Percentiles rank a stretch among this genome's conserved stretches.
Conservation (phyloP, 2,888 invertebrate species). For the Drosophila tanythrix region DNA sequence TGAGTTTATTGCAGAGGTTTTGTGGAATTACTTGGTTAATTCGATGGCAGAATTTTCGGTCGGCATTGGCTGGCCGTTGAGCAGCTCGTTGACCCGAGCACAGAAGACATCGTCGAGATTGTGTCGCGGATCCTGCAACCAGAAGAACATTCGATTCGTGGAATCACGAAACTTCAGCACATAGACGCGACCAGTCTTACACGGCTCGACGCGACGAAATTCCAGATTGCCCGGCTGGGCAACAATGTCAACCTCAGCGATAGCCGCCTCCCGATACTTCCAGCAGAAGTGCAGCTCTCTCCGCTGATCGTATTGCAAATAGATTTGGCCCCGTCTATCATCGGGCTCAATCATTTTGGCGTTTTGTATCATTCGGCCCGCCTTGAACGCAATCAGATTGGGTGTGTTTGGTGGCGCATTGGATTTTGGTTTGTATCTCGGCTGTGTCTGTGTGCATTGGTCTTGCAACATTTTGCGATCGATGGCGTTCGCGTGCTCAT, state of each 20-base stretch:
- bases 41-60: accelerated
- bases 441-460: not conserved
- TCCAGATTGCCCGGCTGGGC: constrained; percentile 99
- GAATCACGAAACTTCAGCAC: constrained; percentile 97
- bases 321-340: constrained; percentile 97
- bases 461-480: not conserved
- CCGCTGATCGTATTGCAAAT: constrained; percentile 97
- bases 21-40: not conserved
- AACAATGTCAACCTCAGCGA: constrained; percentile 95
- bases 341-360: constrained; percentile 97
- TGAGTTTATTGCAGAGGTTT: not conserved
- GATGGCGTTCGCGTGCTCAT: not conserved
- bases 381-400: constrained; percentile 96
- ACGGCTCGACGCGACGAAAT: constrained; percentile 96
- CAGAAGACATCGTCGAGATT: constrained; percentile 97
- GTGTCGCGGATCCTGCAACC: constrained; percentile 98
- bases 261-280: constrained; percentile 96
- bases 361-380: constrained; percentile 95
- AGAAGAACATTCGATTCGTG: constrained; percentile 96
- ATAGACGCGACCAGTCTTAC: constrained; percentile 97
- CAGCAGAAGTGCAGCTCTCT: constrained; percentile 99
- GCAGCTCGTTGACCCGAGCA: constrained; percentile 95
- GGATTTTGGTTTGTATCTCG: not conserved
- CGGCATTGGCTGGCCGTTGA: constrained; percentile 88
- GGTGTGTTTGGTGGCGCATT: not conserved